phyloP scores from a whole-genome alignment of 1,140 invertebrate species.

The Heterodera carotae region DNA sequence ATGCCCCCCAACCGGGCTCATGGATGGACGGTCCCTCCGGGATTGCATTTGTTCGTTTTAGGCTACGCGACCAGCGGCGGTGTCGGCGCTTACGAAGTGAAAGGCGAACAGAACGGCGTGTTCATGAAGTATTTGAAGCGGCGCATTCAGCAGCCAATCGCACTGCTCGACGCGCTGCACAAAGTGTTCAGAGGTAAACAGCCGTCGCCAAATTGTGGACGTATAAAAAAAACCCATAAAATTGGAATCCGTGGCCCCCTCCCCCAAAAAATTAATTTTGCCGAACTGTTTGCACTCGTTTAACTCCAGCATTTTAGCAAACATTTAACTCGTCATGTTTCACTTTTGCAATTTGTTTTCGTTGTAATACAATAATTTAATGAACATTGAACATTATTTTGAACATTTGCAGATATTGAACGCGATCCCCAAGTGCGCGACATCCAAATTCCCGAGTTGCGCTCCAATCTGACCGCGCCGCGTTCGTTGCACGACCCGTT shows the following conservation, averaged over 20 bases:
- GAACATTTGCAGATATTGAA: conserved; percentile 54
- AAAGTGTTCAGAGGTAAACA: conserved; percentile 56
- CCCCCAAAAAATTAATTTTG: too few species aligned
- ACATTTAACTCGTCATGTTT: too few species aligned
- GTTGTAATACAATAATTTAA: conserved; percentile 44
- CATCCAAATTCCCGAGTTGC: conserved; percentile 62
- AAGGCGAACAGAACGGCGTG: conserved; percentile 63
- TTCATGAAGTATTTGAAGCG: conserved; percentile 66
- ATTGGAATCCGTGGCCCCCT: too few species aligned
- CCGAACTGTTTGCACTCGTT: too few species aligned
- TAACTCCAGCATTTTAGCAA: too few species aligned
- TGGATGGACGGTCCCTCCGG: too few species aligned
- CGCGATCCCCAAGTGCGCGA: conserved; percentile 62
- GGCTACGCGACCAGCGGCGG: conserved; percentile 58
- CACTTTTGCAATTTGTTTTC: too few species aligned
- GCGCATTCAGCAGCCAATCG: conserved; percentile 48
- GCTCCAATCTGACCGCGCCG: conserved; percentile 59
- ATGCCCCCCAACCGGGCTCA: too few species aligned
- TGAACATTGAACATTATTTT: conserved; percentile 38
- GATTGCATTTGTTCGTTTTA: neutral
- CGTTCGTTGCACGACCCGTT: conserved; percentile 52
- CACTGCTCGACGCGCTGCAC: conserved; percentile 60
- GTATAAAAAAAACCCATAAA: too few species aligned
- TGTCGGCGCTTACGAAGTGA: conserved; percentile 64
- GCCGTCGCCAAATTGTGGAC: neutral